These are phyloP conservation scores for Ceratosolen solmsi DNA, from an alignment of 1,140 invertebrate species.

Conservation along the genomic window DNA sequence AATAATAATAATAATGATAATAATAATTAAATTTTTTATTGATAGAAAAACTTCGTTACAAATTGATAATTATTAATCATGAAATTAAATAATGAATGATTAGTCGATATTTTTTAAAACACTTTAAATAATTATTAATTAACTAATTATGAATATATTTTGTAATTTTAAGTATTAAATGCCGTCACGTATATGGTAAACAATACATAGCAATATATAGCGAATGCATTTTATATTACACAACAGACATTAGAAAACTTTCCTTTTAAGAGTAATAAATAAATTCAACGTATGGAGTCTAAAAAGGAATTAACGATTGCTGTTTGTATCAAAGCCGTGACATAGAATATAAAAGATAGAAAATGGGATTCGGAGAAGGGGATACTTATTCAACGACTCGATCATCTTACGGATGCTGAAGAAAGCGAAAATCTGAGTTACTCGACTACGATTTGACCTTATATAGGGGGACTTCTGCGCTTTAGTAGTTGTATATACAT, in stretches of 20 bases:
- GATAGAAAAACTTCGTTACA: no score
- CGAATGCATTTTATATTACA: no score
- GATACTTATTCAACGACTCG: neutral
- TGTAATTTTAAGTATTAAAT: no score
- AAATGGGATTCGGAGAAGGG: neutral
- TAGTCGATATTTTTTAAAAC: no score
- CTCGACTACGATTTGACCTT: conserved; percentile 8
- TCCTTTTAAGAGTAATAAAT: neutral
- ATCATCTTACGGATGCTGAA: neutral
- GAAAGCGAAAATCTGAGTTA: conserved; percentile 18
- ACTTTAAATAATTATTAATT: no score
- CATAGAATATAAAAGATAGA: neutral
- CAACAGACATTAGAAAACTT: neutral
- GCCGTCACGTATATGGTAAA: no score
- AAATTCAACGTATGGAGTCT: neutral
- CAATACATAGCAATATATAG: no score
- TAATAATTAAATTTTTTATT: no score
- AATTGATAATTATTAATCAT: no score
- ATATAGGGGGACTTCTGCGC: neutral
- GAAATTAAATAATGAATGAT: no score
- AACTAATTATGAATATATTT: no score
- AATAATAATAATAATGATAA: no score
- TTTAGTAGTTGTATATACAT: neutral
- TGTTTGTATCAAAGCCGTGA: neutral
- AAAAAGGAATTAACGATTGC: neutral